Conservation (phyloP, 2,797 vertebrate species). For the Sebastes hubbsi region DNA sequence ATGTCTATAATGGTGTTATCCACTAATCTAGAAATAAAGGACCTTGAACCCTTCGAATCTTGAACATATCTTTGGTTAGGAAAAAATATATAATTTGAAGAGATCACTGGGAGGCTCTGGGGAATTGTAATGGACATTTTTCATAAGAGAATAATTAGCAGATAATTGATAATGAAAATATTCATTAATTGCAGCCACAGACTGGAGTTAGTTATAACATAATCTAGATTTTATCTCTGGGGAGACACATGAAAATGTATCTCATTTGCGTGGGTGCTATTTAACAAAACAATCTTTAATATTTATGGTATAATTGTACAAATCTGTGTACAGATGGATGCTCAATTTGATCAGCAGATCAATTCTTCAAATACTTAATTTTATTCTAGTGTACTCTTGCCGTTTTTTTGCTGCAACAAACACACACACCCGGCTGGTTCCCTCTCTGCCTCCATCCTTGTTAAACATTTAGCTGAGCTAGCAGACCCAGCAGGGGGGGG, state of each 20-base stretch:
- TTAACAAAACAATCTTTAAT: background rate
- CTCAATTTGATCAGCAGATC: background rate
- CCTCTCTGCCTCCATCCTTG: background rate
- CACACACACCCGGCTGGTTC: background rate
- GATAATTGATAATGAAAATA: background rate
- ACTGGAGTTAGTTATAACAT: background rate
- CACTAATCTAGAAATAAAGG: too few species aligned
- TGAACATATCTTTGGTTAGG: background rate
- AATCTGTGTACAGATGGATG: background rate
- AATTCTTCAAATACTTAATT: background rate
- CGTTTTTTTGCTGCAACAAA: background rate
- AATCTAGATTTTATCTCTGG: background rate
- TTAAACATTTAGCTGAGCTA: conserved; percentile 24
- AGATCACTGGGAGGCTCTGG: background rate
- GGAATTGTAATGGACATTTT: background rate
- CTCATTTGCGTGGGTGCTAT: background rate
- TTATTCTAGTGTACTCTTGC: background rate
- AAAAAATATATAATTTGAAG: background rate
- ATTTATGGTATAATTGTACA: background rate
- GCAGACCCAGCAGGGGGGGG: conserved; percentile 17
- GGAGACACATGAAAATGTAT: background rate
- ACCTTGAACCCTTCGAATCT: too few species aligned
- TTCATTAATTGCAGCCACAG: background rate
- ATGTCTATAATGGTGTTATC: too few species aligned
- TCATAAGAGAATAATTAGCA: background rate